Percentiles rank a stretch among this genome's conserved stretches.
Conservation (phyloP, 2,888 invertebrate genomes). For the Serripes groenlandicus region DNA sequence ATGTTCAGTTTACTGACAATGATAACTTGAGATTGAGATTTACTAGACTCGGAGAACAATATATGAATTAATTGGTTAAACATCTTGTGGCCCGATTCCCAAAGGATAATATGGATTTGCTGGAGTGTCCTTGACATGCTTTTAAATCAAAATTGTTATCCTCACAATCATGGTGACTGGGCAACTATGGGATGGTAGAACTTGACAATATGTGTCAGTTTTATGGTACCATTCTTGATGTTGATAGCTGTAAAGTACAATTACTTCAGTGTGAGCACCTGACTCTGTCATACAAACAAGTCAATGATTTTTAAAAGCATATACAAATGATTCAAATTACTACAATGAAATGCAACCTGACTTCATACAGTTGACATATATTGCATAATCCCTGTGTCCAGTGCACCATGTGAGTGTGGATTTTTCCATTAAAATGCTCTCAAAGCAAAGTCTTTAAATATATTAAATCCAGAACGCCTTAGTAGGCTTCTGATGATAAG, state of each 20-base stretch:
- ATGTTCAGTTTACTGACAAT: conserved; percentile 29
- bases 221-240: conserved; percentile 4
- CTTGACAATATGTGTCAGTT: neutral
- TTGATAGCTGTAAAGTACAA: conserved; percentile 4
- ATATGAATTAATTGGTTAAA: conserved; percentile 23
- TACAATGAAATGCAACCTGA: conserved; percentile 35
- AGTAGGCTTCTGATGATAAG: conserved; percentile 30
- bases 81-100: conserved; percentile 38
- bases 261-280: conserved; percentile 13
- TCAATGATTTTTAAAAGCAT: conserved; percentile 1
- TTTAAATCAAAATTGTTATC: conserved; percentile 41
- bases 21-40: conserved; percentile 32
- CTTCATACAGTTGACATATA: conserved; percentile 7
- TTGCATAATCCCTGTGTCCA: conserved; percentile 34
- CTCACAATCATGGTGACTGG: conserved; percentile 17
- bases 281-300: conserved; percentile 17
- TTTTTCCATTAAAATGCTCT: conserved; percentile 37
- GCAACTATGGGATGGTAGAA: conserved; percentile 13
- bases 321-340: conserved; percentile 21
- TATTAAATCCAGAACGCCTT: conserved; percentile 34
- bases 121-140: conserved; percentile 39
- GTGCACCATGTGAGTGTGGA: conserved; percentile 38
- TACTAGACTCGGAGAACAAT: conserved; percentile 9
- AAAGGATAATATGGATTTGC: conserved; percentile 27
- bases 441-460: conserved; percentile 31